Percentiles rank a stretch among this genome's conserved stretches.
These are phyloP conservation scores for Loxodonta africana DNA, from an alignment of 2,113 vertebrate species.

Conservation along the genomic window DNA sequence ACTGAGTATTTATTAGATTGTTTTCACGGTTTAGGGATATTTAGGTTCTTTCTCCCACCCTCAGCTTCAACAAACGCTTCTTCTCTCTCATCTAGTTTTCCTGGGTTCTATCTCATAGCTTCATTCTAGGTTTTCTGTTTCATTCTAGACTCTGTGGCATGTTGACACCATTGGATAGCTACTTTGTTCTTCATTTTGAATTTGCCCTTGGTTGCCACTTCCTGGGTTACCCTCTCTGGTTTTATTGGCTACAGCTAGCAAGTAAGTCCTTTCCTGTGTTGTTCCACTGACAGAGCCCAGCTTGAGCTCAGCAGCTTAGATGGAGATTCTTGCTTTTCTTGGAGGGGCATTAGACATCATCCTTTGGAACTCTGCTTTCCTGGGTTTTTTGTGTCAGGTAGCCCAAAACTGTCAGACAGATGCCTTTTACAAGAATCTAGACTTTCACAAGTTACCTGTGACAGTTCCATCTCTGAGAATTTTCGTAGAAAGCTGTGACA, in stretches of 20 bases:
- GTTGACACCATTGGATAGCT: neutral
- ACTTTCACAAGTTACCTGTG: neutral
- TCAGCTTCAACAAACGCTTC: neutral
- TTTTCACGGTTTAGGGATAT: neutral
- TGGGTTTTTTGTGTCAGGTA: neutral
- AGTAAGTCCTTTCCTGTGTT: neutral
- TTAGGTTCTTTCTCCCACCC: neutral
- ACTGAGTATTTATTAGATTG: neutral
- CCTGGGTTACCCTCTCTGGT: neutral
- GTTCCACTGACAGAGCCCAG: neutral
- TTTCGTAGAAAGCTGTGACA: neutral
- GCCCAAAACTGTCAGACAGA: neutral
- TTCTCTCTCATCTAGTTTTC: neutral
- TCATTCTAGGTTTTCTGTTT: neutral
- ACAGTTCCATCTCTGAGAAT: neutral
- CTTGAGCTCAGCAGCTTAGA: neutral
- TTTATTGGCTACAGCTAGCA: neutral
- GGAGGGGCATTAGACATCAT: neutral
- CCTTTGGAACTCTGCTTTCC: neutral
- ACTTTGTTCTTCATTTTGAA: neutral
- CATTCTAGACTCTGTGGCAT: neutral
- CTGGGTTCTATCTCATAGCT: neutral
- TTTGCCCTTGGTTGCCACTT: neutral
- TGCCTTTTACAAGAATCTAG: neutral
- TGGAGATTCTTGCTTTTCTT: neutral